Evolutionary conservation across 64 coral and sea anemone genomes (phyloP).

Genomic region (Montipora capricornis): DNA sequence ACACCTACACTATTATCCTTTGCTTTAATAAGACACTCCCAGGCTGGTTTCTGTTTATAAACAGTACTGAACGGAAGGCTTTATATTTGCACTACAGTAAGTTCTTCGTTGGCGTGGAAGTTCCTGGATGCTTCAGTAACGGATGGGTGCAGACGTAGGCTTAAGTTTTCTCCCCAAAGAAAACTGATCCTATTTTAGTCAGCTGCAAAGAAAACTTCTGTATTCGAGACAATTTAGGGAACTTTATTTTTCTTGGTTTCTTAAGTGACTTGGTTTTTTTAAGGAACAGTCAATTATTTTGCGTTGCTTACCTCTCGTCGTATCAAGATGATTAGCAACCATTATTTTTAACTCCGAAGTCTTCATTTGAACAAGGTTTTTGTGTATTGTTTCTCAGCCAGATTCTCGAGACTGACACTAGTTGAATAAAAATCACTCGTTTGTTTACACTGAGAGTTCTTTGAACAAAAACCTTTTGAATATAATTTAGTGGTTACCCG

Average conservation of each 20-base stretch:
- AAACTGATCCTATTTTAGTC: constrained; percentile 28
- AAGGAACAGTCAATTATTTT: background rate
- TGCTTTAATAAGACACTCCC: background rate
- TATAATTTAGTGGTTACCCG: background rate
- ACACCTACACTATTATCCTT: background rate
- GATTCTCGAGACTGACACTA: constrained; percentile 26
- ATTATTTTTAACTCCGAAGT: background rate
- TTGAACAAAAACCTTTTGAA: background rate
- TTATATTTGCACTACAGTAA: background rate
- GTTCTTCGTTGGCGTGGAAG: background rate
- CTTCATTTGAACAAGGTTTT: background rate
- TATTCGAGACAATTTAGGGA: background rate
- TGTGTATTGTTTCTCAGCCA: background rate
- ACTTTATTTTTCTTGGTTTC: background rate
- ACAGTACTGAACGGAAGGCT: background rate
- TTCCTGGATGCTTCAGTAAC: too few species aligned
- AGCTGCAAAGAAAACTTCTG: constrained; percentile 25
- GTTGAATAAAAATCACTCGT: constrained; percentile 15
- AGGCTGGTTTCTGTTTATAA: background rate
- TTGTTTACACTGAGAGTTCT: background rate
- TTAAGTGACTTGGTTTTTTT: background rate
- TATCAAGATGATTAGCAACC: background rate
- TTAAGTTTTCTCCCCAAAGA: background rate
- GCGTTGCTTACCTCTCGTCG: background rate
- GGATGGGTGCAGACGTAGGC: too few species aligned